Evolutionary conservation across 2,113 vertebrate genomes (phyloP).

Genomic region (Gobius niger): DNA sequence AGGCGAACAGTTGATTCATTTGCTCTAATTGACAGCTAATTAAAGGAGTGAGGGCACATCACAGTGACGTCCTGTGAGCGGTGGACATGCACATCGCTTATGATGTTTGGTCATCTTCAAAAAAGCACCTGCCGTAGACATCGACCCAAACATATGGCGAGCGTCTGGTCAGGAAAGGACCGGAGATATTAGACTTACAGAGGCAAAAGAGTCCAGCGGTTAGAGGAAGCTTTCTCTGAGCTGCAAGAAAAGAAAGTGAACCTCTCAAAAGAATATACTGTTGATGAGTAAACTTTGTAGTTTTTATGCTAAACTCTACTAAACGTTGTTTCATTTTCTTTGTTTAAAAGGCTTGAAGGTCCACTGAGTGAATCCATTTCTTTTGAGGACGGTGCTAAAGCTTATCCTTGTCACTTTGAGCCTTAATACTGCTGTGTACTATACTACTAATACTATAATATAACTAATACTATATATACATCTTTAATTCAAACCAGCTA

Average conservation of each 20-base stretch:
- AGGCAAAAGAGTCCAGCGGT: conserved; percentile 45
- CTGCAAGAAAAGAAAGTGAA: conserved; percentile 24
- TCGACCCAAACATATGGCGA: conserved; percentile 49
- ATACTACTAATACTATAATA: too few relatives aligned
- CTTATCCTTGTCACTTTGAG: neutral
- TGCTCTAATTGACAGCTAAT: conserved; percentile 99
- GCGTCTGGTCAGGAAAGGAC: conserved; percentile 6
- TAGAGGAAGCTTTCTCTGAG: conserved; percentile 9
- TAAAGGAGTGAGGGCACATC: conserved; percentile 90
- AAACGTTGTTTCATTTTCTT: too few relatives aligned
- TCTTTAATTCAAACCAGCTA: too few relatives aligned
- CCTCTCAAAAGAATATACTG: neutral
- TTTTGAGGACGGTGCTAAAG: neutral
- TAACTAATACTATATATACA: too few relatives aligned
- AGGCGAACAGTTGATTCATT: conserved; percentile 98
- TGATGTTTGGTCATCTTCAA: conserved; percentile 43
- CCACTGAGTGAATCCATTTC: neutral
- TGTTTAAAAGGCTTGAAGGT: neutral
- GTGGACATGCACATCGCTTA: conserved; percentile 49
- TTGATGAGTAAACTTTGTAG: neutral
- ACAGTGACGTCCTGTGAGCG: conserved; percentile 85
- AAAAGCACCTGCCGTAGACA: conserved; percentile 47
- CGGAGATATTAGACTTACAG: conserved; percentile 17
- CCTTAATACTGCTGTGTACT: too few relatives aligned
- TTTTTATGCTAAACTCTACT: neutral